Conservation (phyloP, 1,140 invertebrate genomes). For the Hormaphis cornu region DNA sequence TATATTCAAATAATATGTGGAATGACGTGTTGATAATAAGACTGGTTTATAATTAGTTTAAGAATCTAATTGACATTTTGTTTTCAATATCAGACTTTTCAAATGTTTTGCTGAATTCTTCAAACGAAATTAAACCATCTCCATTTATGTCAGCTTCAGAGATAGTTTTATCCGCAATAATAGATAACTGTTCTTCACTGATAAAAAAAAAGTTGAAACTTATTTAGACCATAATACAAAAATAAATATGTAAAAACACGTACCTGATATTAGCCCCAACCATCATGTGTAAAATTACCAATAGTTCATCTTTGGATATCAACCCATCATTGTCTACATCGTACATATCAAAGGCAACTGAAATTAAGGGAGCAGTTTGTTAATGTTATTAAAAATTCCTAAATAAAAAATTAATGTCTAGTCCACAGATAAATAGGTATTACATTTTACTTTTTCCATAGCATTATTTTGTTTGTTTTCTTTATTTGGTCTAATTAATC, state of each 20-base stretch:
- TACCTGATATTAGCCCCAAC: constrained; percentile 96
- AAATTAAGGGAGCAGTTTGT: constrained; percentile 43
- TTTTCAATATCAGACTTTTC: constrained; percentile 94
- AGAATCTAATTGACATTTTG: constrained; percentile 96
- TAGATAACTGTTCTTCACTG: constrained; percentile 83
- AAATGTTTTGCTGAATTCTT: constrained; percentile 91
- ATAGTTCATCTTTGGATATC: constrained; percentile 90
- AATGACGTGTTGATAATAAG: not conserved
- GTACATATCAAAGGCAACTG: constrained; percentile 99
- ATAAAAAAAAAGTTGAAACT: constrained; percentile 41
- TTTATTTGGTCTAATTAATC: constrained; percentile 83
- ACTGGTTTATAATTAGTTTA: constrained; percentile 59
- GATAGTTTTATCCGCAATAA: constrained; percentile 96
- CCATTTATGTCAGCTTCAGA: constrained; percentile 92
- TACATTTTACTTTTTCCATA: constrained; percentile 91
- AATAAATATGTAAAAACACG: constrained; percentile 29
- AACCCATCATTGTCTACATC: constrained; percentile 95
- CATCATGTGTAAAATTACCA: constrained; percentile 99
- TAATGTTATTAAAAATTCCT: not conserved
- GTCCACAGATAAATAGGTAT: constrained; percentile 42
- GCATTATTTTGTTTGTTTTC: constrained; percentile 87
- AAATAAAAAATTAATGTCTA: not conserved
- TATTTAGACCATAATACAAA: too few relatives aligned
- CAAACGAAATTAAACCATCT: constrained; percentile 94
- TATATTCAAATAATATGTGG: not conserved